These are phyloP conservation scores for Chorisops tibialis DNA, from an alignment of 2,888 invertebrate genomes.

Conservation along the genomic window DNA sequence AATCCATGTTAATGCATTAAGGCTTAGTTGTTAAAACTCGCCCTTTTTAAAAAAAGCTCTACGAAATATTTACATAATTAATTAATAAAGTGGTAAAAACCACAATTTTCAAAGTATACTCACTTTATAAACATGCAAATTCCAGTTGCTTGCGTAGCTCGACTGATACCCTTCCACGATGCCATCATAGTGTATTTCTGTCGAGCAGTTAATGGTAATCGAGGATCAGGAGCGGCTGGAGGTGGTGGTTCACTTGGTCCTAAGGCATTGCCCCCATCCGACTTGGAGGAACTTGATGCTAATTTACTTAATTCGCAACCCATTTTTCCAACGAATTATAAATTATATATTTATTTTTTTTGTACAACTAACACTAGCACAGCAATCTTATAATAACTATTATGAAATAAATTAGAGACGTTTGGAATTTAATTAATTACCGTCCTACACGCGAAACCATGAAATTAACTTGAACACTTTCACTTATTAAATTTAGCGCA, in stretches of 20 bases:
- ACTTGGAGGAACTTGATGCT: conserved; percentile 52
- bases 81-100: too few species aligned
- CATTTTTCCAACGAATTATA: conserved; percentile 52
- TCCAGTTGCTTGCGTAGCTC: conserved; percentile 85
- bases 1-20: too few species aligned
- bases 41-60: too few species aligned
- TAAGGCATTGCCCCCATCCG: conserved; percentile 48
- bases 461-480: neutral
- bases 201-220: conserved; percentile 77
- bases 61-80: too few species aligned
- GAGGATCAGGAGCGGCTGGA: conserved; percentile 69
- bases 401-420: neutral
- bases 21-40: too few species aligned
- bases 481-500: conserved; percentile 3
- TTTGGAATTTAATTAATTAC: too few species aligned
- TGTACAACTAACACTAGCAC: conserved; percentile 1
- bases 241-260: conserved; percentile 61
- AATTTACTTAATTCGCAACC: conserved; percentile 77
- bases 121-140: conserved; percentile 90
- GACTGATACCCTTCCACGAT: conserved; percentile 86
- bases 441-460: too few species aligned
- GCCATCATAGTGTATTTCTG: conserved; percentile 87
- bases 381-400: neutral
- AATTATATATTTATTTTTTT: too few species aligned
- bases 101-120: conserved; percentile 52